Conservation (phyloP, 1,140 invertebrate species). For the Semibalanus balanoides region DNA sequence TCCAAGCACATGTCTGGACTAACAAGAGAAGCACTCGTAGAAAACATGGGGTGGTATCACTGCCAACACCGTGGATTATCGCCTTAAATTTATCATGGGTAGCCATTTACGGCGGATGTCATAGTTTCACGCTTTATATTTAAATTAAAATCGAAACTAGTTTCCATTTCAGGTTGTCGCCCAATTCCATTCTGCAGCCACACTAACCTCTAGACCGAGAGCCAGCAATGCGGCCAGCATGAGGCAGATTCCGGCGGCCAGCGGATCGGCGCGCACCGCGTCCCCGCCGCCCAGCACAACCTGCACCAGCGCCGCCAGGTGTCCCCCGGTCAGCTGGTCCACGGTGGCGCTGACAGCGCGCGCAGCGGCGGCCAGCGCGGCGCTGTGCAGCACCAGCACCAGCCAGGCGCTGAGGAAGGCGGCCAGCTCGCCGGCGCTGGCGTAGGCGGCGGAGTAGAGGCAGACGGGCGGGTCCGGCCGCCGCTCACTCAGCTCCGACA, state of each 20-base stretch:
- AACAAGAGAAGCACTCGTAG: too few relatives aligned
- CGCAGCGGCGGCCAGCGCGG: too few relatives aligned
- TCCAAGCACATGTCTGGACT: too few relatives aligned
- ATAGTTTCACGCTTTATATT: too few relatives aligned
- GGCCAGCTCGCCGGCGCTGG: not conserved
- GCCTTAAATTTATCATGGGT: too few relatives aligned
- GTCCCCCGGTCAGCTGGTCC: not conserved
- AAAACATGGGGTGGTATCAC: too few relatives aligned
- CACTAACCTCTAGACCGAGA: not conserved
- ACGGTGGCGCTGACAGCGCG: not conserved
- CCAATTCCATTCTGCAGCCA: too few relatives aligned
- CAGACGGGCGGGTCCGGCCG: not conserved
- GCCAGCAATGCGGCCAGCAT: not conserved
- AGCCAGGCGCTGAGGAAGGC: too few relatives aligned
- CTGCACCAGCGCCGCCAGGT: not conserved
- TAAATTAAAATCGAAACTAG: too few relatives aligned
- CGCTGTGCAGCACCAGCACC: not conserved
- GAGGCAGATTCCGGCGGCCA: not conserved
- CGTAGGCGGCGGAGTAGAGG: not conserved
- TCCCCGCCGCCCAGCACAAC: not conserved
- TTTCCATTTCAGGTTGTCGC: too few relatives aligned
- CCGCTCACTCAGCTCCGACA: not conserved
- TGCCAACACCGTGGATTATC: too few relatives aligned
- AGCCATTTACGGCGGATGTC: too few relatives aligned
- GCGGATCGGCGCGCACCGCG: not conserved